A percentile compares a stretch with the other conserved stretches of the same genome.
Conservation (phyloP, 2,113 vertebrate genomes). For the Sardina pilchardus region DNA sequence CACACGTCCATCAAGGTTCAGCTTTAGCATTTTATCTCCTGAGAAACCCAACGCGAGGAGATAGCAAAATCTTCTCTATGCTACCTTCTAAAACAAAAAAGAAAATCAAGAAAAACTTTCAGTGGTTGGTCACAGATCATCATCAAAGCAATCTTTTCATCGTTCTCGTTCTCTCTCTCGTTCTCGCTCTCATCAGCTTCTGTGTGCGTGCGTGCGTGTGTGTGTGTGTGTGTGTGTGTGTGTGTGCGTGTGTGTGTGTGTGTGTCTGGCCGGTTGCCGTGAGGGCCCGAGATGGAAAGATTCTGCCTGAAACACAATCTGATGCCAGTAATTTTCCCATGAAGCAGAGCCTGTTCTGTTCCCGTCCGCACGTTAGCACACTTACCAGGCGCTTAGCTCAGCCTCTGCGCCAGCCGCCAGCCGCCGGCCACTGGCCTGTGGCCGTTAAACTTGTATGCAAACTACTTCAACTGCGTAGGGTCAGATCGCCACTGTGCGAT, state of each 20-base stretch:
- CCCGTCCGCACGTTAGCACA: neutral
- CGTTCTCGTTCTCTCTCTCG: neutral
- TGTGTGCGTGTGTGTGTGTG: too few relatives aligned
- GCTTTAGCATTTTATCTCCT: neutral
- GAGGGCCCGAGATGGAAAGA: conserved; percentile 3
- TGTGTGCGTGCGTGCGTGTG: too few relatives aligned
- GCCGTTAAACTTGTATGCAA: neutral
- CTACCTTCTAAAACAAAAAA: neutral
- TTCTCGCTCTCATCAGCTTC: neutral
- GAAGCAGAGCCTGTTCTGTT: neutral
- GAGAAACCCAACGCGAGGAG: neutral
- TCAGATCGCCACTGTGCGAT: neutral
- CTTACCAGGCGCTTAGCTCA: neutral
- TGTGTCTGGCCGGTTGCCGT: neutral
- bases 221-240: too few relatives aligned
- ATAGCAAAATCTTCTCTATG: neutral
- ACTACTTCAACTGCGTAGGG: neutral
- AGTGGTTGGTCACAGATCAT: neutral
- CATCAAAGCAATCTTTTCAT: neutral
- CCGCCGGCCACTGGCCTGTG: neutral
- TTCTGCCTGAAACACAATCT: conserved; percentile 4
- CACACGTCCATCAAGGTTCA: neutral
- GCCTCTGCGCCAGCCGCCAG: too few relatives aligned
- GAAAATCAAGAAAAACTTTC: neutral
- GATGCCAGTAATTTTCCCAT: conserved; percentile 1